These are phyloP conservation scores for Mus musculus DNA, from an alignment of 2,113 vertebrate species.

Conservation along the genomic window DNA sequence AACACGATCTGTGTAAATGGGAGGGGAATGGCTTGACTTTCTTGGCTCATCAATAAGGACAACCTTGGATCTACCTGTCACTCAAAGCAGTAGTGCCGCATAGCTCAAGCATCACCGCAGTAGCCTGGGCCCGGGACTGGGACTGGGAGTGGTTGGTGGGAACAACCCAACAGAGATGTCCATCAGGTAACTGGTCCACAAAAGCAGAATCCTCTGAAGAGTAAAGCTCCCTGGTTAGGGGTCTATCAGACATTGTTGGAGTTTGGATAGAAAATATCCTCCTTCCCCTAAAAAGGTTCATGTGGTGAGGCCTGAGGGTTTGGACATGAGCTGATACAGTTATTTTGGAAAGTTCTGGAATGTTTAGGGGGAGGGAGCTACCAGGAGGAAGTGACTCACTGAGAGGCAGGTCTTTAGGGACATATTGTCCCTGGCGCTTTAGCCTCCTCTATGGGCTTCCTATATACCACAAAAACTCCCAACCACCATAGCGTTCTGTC, in stretches of 20 bases:
- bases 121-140: background rate
- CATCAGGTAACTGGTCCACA: background rate
- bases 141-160: background rate
- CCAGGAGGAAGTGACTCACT: background rate
- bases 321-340: background rate
- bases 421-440: background rate
- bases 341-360: background rate
- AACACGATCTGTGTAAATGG: too few species aligned
- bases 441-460: background rate
- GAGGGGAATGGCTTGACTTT: background rate
- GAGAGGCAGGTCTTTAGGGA: background rate
- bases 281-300: background rate
- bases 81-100: background rate
- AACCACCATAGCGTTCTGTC: too few species aligned
- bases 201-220: background rate
- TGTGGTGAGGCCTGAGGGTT: background rate
- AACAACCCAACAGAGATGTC: background rate
- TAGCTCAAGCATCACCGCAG: background rate
- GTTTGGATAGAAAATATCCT: background rate
- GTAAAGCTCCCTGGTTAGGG: background rate
- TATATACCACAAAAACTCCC: background rate
- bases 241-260: background rate
- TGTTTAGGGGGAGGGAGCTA: too few species aligned
- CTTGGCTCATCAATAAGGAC: background rate
- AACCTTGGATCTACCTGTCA: background rate